phyloP scores from a whole-genome alignment of 2,113 vertebrate species.

The Emydura subglobosa region DNA sequence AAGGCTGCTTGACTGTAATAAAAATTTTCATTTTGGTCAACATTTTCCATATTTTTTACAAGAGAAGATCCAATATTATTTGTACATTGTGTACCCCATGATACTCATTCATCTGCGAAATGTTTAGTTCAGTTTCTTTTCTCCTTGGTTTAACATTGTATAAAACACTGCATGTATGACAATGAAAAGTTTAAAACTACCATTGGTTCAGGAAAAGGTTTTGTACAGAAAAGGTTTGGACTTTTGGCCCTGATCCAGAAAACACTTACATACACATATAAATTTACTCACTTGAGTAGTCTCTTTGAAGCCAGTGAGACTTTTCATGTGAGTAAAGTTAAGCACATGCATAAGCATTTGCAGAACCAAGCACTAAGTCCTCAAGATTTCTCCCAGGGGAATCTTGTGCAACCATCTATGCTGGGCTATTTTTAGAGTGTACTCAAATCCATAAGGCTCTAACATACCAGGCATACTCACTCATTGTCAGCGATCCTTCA shows the following conservation, averaged over 20 bases:
- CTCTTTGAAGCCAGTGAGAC: constrained; percentile 53
- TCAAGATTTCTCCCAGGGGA: background rate
- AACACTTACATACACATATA: constrained; percentile 75
- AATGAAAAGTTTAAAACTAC: constrained; percentile 62
- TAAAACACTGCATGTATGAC: constrained; percentile 65
- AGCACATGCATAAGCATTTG: background rate
- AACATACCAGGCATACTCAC: background rate
- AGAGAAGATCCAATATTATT: background rate
- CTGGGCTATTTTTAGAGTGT: background rate
- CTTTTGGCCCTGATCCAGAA: constrained; percentile 63
- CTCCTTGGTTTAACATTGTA: constrained; percentile 54
- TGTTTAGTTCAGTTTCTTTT: constrained; percentile 47
- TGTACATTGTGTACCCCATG: constrained; percentile 61
- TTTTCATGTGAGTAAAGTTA: constrained; percentile 41
- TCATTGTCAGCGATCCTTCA: too few species aligned
- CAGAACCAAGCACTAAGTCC: background rate
- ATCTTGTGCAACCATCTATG: background rate
- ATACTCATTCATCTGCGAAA: constrained; percentile 67
- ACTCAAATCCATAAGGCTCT: background rate
- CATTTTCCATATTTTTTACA: background rate
- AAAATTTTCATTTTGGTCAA: background rate
- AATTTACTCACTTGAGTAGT: constrained; percentile 70
- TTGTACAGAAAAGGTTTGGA: constrained; percentile 72
- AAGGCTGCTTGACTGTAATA: background rate
- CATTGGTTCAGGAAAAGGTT: constrained; percentile 73